phyloP scores from a whole-genome alignment of 2,888 invertebrate genomes.

The Nesidiocoris tenuis region DNA sequence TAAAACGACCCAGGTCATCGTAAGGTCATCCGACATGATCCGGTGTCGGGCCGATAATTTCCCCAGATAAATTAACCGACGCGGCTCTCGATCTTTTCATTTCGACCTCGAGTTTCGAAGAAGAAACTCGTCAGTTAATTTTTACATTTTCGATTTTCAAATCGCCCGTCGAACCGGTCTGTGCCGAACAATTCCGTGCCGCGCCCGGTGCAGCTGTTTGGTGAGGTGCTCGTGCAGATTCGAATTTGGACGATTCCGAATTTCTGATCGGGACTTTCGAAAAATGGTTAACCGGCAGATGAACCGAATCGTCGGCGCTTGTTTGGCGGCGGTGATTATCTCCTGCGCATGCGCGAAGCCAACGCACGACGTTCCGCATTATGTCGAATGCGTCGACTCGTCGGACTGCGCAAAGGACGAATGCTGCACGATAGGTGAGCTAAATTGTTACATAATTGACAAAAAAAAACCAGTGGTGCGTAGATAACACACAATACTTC shows the following conservation, averaged over 20 bases:
- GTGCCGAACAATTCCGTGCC: no score
- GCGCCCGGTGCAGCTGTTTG: no score
- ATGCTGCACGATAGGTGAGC: conserved; percentile 44
- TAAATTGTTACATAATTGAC: no score
- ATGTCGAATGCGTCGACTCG: conserved; percentile 42
- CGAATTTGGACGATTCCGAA: no score
- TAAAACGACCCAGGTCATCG: neutral
- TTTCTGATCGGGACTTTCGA: neutral
- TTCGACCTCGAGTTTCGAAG: neutral
- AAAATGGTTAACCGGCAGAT: neutral
- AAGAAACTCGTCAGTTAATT: no score
- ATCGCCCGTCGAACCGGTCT: neutral
- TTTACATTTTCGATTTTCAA: no score
- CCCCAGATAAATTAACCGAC: neutral
- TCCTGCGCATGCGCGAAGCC: neutral
- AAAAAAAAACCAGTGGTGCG: no score
- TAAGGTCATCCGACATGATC: neutral
- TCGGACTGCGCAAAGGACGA: conserved; percentile 40
- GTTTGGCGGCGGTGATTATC: neutral
- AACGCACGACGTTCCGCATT: conserved; percentile 8
- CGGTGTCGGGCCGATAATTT: neutral
- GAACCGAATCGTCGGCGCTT: neutral
- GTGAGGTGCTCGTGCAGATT: neutral
- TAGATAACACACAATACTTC: no score
- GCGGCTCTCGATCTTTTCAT: neutral